phyloP scores from a whole-genome alignment of 2,888 invertebrate species.

The Spodoptera picta region DNA sequence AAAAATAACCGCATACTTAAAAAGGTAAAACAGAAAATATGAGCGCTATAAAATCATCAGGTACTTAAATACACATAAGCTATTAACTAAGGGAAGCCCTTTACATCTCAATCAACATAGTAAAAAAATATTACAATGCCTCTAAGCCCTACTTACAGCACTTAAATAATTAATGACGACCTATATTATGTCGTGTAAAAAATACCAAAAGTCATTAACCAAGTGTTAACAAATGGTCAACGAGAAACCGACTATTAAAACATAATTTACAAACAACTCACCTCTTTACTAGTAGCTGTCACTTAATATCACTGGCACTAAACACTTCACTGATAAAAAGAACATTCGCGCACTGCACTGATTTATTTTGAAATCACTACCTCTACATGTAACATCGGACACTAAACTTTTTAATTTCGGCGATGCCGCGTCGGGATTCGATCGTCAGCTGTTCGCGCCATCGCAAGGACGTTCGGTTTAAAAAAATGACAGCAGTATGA shows the following conservation, averaged over 20 bases:
- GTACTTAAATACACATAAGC: constrained; percentile 3
- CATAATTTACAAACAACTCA: constrained; percentile 48
- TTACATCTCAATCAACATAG: constrained; percentile 31
- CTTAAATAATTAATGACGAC: constrained; percentile 28
- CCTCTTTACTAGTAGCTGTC: constrained; percentile 44
- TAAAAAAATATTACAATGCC: constrained; percentile 25
- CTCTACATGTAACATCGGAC: constrained; percentile 37
- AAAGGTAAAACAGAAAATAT: not conserved
- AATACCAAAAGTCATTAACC: constrained; percentile 29
- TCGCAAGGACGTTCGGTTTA: constrained; percentile 77
- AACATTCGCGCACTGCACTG: constrained; percentile 59
- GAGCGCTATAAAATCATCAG: constrained; percentile 1
- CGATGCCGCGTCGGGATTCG: constrained; percentile 48
- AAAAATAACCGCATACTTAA: not conserved
- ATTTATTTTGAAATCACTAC: constrained; percentile 43
- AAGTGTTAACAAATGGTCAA: constrained; percentile 44
- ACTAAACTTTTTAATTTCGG: constrained; percentile 48
- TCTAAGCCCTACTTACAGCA: constrained; percentile 16
- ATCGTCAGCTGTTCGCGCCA: constrained; percentile 79
- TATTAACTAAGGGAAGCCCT: constrained; percentile 8
- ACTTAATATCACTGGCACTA: constrained; percentile 56
- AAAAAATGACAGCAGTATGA: constrained; percentile 70
- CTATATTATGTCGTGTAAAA: constrained; percentile 29
- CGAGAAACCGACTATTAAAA: constrained; percentile 22
- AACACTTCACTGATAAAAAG: constrained; percentile 59